Base-by-base conservation (phyloP, 2,797 vertebrate species). In the Odontamblyopus lacepedii region DNA sequence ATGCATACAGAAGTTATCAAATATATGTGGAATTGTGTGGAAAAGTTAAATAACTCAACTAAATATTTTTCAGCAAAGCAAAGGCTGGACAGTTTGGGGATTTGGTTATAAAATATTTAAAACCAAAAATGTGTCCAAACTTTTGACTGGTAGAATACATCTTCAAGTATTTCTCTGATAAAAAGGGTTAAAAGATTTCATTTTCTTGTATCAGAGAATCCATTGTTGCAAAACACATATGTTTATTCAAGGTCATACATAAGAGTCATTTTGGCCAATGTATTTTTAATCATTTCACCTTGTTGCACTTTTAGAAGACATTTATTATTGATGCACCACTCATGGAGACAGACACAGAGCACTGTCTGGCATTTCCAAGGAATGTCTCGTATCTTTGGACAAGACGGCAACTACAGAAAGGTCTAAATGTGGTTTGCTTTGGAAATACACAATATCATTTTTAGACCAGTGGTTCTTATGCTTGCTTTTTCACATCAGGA, bases 321-420 rank as follows among this genome's bases (percentile, higher is more conserved):
- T 57, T 23, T 57, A 57, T 57, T 57, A 57, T 57, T 57, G 55
- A 57, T 23, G 53, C n/a, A 56, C 8, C 53, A 23, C 53, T 56
- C n/a, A 4, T 56, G n/a, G 55, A 57, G n/a, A 56, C n/a, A 1
- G 23, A 57, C 12, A 57, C 35, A 57, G 23, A 26, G 55, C 55
- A 26, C 55, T 26, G 55, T 56, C 55, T 57, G 55, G 11, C 55
- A 57, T 57, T 26, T 26, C 1, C 4, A 12, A 57, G 23, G 55
- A 57, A 57, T 27, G 23, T 57, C 55, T 57, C 3, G 55, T 13
- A 26, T 57, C 55, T 26, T 57, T 57, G 55, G 55, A 57, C 9
- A 11, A 57, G 11, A 26, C 8, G 8, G 23, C 55, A 57, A 27
- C 9, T 57, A 57, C 26, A 60, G 15, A 29, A 60, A 59, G 12